Base-by-base conservation (phyloP, 1,140 invertebrate species). In the Drosophila pachea region DNA sequence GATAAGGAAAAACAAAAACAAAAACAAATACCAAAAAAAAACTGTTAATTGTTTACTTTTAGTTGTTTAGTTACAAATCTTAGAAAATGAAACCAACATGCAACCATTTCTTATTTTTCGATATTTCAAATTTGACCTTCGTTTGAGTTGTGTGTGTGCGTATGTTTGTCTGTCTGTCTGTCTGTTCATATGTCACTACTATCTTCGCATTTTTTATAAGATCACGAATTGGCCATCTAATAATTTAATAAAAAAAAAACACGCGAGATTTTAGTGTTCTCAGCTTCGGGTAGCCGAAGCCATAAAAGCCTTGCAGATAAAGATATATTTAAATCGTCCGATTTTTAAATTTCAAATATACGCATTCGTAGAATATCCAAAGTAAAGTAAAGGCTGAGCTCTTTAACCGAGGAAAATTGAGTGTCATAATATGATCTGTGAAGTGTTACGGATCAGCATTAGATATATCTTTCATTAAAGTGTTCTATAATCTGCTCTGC, bases 31-130 rank as follows among this genome's bases (percentile, higher is more conserved):
- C 31, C 43, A 63, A 73, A 76, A 71, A 53, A 71, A 50, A 76
- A 70, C 70, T n/a, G 50, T 56, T 70, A 82, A 59, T 68, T 83
- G 67, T 83, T 83, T 67, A 83, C 47, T 78, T 81, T 83, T 86
- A 84, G 79, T 84, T 84, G 69, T 76, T 84, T 84, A 79, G 79
- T 84, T 79, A 73, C 43, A 65, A 76, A 73, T 61, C 62, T 69
- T 84, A 86, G 76, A 84, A 84, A 84, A 86, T 86, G 79, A 83
- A 83, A 75, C 82, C 84, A 75, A 84, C 81, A 84, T 84, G 81
- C 79, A 84, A 84, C 69, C 81, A 79, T 49, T 35, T 43, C 55
- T 74, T 75, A 58, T 74, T 76, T 70, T 68, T 16, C 14, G 14
- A 59, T 16, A 43, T 69, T 78, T 61, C 31, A 47, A 70, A 73